Evolutionary conservation across 2,888 invertebrate genomes (phyloP), one percentile per base, ranked within the genome.

Genomic region (Baronia brevicornis): DNA sequence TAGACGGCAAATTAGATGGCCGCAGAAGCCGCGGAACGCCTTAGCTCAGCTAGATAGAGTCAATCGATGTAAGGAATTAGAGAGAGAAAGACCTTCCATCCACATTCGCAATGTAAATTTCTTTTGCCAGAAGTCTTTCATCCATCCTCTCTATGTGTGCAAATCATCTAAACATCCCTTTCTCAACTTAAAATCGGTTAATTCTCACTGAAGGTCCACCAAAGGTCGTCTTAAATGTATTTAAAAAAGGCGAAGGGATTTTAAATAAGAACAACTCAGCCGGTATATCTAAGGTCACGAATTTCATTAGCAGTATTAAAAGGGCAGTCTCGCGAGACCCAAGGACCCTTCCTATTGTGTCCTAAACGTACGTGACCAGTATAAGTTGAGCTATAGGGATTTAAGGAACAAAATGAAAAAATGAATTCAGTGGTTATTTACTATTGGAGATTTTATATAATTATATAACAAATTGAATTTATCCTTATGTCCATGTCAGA

Each of bases 291-390:
- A 51, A 60, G 66, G 68, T 69, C 65, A 61, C 66, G 63, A 65
- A 64, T 72, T 71, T 72, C 66, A 72, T 72, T 72, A 70, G 61
- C 51, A 53, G 60, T 61, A 60, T 69, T 62, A 65, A 65, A 67
- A 59, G 60, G 58, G 41, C 45, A 38, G 42, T 60, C 66, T 51
- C 53, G 29, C 9, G 60, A 60, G 67, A 59, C 43, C 38, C 38
- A 38, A 37, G 44, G 48, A 46, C 53, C 51, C 51, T 33, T 29
- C 39, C 33, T 13, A 30, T 36, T 39, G 35, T 41, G 11, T 17
- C 27, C 17, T 10, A 4, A 28, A 38, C 18, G 18, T 24, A 21
- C 18, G 5, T 26, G 9, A 12, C 39, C 29, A 30, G 14, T 35
- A 13, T 35, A 22, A 9, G 8, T 13, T 29, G 28, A 22, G 20